phyloP scores from a whole-genome alignment of 2,888 invertebrate genomes.

The Pteria penguin region DNA sequence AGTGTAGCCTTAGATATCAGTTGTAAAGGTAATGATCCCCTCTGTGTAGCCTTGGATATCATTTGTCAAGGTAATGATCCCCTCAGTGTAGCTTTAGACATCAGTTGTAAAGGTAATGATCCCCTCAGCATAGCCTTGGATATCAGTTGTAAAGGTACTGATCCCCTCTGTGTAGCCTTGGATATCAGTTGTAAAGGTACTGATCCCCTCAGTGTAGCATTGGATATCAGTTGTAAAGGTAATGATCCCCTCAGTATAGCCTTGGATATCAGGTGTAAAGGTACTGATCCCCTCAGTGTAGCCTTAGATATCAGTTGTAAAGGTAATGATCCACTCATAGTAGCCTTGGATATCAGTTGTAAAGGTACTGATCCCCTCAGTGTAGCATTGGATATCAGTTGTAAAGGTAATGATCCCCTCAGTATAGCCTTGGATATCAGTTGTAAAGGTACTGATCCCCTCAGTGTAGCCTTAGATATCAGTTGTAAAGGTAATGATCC shows the following conservation, averaged over 20 bases:
- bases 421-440: background rate
- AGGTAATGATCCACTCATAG: conserved; percentile 88
- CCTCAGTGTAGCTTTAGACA: conserved; percentile 85
- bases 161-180: no score
- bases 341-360: conserved; percentile 84
- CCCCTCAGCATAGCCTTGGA: conserved; percentile 86
- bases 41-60: no score
- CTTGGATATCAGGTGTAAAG: conserved; percentile 83
- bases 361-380: conserved; percentile 86
- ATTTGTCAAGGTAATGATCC: conserved; percentile 87
- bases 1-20: background rate
- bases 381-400: conserved; percentile 85
- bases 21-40: no score
- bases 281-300: no score
- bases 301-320: no score
- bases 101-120: conserved; percentile 83
- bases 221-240: conserved; percentile 83
- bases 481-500: conserved; percentile 81
- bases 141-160: conserved; percentile 82
- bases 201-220: conserved; percentile 87
- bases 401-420: conserved; percentile 77
- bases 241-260: conserved; percentile 87
- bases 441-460: conserved; percentile 82
- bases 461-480: conserved; percentile 86
- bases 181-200: no score